Conservation (phyloP, 2,888 invertebrate genomes). For the Penaeus monodon region DNA sequence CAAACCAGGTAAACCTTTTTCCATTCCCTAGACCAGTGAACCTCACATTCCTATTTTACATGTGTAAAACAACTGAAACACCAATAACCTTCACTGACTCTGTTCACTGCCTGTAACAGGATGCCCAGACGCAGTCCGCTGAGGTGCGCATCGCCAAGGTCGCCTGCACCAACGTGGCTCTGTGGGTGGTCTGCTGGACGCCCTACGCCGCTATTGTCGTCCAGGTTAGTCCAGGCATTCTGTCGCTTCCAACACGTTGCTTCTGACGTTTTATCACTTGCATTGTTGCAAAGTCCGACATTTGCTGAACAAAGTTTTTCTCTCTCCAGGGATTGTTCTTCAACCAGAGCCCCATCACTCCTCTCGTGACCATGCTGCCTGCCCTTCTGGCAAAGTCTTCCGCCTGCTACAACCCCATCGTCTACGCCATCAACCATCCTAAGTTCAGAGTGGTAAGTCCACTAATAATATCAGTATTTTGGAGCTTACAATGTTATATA, state of each 20-base stretch:
- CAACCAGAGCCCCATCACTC: conserved; percentile 54
- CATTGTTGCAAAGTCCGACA: neutral
- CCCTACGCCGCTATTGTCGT: conserved; percentile 68
- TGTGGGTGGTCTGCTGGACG: conserved; percentile 67
- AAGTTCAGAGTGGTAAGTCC: conserved; percentile 64
- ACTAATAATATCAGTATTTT: too few species aligned
- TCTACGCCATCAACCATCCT: conserved; percentile 67
- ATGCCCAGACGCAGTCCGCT: conserved; percentile 56
- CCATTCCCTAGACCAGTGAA: too few species aligned
- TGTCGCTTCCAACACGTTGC: neutral
- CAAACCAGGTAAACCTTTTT: conserved; percentile 67
- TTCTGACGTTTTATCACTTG: neutral
- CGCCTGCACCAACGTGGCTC: conserved; percentile 64
- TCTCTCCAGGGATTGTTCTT: conserved; percentile 33
- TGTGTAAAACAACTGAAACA: too few species aligned
- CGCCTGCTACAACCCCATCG: conserved; percentile 68
- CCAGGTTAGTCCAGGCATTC: conserved; percentile 62
- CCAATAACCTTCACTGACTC: too few species aligned
- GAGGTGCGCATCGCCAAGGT: conserved; percentile 66
- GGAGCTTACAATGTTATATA: too few species aligned
- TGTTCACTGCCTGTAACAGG: conserved; percentile 13
- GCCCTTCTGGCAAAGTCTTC: conserved; percentile 71
- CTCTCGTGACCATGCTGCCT: conserved; percentile 66
- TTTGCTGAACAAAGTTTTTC: neutral
- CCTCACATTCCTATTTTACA: too few species aligned